Evolutionary conservation across 2,888 invertebrate genomes (phyloP).

Genomic region (Drosophila hamatofila): DNA sequence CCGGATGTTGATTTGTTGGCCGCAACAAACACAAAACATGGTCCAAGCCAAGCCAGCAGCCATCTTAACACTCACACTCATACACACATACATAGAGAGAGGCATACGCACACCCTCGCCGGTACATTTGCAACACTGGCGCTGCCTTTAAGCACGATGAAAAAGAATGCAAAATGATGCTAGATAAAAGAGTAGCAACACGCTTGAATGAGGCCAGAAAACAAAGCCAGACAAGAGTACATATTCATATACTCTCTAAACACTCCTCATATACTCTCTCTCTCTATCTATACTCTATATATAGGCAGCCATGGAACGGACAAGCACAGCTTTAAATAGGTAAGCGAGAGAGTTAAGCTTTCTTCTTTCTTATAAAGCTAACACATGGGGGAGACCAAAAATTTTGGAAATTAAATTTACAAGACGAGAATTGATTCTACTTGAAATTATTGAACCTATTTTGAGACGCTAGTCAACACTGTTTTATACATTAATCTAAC

Average conservation of each 20-base stretch:
- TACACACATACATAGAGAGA: neutral
- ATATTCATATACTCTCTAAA: slow-evolving; percentile 4
- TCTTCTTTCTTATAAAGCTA: neutral
- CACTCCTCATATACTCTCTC: slow-evolving; percentile 5
- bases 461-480: neutral
- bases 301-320: slow-evolving; percentile 12
- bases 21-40: slow-evolving; percentile 38
- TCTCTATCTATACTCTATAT: slow-evolving; percentile 1
- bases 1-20: slow-evolving; percentile 64
- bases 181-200: slow-evolving; percentile 39
- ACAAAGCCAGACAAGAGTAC: slow-evolving; percentile 17
- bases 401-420: neutral
- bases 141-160: slow-evolving; percentile 30
- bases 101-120: slow-evolving; percentile 4
- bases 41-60: slow-evolving; percentile 30
- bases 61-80: slow-evolving; percentile 36
- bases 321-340: slow-evolving; percentile 19
- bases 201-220: slow-evolving; percentile 16
- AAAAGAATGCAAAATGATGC: slow-evolving; percentile 51
- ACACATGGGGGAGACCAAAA: no score
- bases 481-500: neutral
- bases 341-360: slow-evolving; percentile 18
- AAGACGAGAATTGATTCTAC: neutral
- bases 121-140: slow-evolving; percentile 18
- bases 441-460: neutral